Percentiles rank a stretch among this genome's conserved stretches.
Evolutionary conservation across 2,888 invertebrate genomes (phyloP).

Genomic region (Andrena bucephala): DNA sequence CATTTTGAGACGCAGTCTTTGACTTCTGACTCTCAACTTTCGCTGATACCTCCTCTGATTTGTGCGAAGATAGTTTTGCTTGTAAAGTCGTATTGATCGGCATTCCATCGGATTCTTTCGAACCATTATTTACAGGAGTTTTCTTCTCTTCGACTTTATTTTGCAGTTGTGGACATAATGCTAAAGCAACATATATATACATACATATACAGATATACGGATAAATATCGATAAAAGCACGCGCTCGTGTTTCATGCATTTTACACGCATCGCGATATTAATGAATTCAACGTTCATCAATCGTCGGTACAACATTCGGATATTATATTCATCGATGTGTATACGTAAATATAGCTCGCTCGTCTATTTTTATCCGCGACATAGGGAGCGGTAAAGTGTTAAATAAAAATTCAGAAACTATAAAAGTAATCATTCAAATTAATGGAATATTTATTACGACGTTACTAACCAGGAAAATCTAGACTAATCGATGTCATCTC

Average conservation of each 20-base stretch:
- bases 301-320: background rate
- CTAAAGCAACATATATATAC: conserved; percentile 47
- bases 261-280: too few relatives aligned
- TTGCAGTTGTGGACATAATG: conserved; percentile 68
- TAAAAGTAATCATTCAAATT: background rate
- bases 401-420: background rate
- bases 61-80: conserved; percentile 61
- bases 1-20: conserved; percentile 60
- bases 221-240: too few relatives aligned
- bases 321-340: background rate
- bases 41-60: conserved; percentile 58
- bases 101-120: conserved; percentile 75
- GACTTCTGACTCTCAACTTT: conserved; percentile 70
- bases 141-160: conserved; percentile 81
- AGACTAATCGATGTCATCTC: conserved; percentile 55
- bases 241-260: background rate
- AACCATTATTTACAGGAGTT: conserved; percentile 74
- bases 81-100: conserved; percentile 55
- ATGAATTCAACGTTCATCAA: background rate
- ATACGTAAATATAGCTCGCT: too few relatives aligned
- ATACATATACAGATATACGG: conserved; percentile 1
- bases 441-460: conserved; percentile 4
- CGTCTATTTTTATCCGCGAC: too few relatives aligned
- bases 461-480: conserved; percentile 73
- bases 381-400: background rate